Evolutionary conservation across 2,797 vertebrate species (phyloP), one percentile per base, ranked within the genome.

Genomic region (Spinus olivaceus): DNA sequence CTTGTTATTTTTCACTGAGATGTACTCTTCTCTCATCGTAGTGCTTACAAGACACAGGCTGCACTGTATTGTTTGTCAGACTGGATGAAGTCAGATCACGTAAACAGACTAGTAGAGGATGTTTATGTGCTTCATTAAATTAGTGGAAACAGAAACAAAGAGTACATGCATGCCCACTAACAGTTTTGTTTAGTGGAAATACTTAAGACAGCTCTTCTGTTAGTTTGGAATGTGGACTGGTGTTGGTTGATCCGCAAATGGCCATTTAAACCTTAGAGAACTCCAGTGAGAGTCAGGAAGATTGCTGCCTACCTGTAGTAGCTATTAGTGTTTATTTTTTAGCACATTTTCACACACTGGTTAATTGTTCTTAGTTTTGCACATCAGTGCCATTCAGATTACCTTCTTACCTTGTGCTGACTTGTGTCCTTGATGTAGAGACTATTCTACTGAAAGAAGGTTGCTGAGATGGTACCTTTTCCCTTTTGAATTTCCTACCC

Each of bases 81-180:
- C 53, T 47, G 32, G 41, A 14, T 73, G n/a, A 81, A 65, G 42
- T 64, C 49, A 63, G 10, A 24, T 46, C 10, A 4, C 25, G 10
- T 21, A 33, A 92, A 53, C 30, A 67, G 37, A 9, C 20, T 57
- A 7, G 12, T 42, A 50, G 24, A 49, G 37, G 15, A 28, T 7
- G 2, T 81, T 77, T 30, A 23, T 71, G 46, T 46, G 10, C 77
- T 86, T 65, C 54, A 11, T 83, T 67, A 60, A 49, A 23, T 8
- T 59, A 27, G 21, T 81, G 64, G 54, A 84, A 88, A 44, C 32
- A 53, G 57, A 82, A 56, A 25, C 21, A 17, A n/a, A 71, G 54
- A 20, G 7, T 83, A 37, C 2, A 1, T 1, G 0, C 18, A 4
- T 44, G 41, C 32, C 59, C n/a, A 12, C 10, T 67, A 65, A 12